Conservation (phyloP, 2,888 invertebrate species). For the Charanyca ferruginea region DNA sequence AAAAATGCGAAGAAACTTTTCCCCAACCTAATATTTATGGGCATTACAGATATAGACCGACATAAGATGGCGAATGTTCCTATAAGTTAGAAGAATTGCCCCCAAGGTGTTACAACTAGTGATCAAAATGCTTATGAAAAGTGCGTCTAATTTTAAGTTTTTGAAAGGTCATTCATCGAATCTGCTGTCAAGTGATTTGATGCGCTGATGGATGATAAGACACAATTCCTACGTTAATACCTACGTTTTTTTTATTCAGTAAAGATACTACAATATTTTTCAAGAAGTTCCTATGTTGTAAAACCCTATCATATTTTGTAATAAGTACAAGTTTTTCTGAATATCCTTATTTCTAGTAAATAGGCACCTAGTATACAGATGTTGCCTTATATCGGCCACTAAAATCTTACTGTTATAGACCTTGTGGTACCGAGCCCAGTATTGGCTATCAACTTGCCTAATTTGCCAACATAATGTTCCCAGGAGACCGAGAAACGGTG, state of each 20-base stretch:
- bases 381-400: constrained; percentile 24
- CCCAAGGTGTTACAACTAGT: no score
- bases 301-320: constrained; percentile 11
- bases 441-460: constrained; percentile 12
- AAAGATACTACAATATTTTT: not conserved
- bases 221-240: not conserved
- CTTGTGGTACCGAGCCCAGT: constrained; percentile 4
- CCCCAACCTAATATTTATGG: no score
- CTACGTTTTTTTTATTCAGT: not conserved
- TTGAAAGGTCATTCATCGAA: no score
- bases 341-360: constrained; percentile 15
- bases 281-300: not conserved
- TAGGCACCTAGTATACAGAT: constrained; percentile 7
- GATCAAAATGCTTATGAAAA: no score
- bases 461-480: constrained; percentile 12
- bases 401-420: constrained; percentile 36
- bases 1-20: no score
- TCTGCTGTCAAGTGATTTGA: no score
- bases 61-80: no score
- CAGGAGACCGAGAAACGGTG: constrained; percentile 11
- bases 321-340: no score
- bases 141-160: no score
- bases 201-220: not conserved
- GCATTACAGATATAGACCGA: no score
- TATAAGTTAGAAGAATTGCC: no score